These are phyloP conservation scores for Heloderma charlesbogerti DNA, from an alignment of 2,113 vertebrate species.

Conservation along the genomic window DNA sequence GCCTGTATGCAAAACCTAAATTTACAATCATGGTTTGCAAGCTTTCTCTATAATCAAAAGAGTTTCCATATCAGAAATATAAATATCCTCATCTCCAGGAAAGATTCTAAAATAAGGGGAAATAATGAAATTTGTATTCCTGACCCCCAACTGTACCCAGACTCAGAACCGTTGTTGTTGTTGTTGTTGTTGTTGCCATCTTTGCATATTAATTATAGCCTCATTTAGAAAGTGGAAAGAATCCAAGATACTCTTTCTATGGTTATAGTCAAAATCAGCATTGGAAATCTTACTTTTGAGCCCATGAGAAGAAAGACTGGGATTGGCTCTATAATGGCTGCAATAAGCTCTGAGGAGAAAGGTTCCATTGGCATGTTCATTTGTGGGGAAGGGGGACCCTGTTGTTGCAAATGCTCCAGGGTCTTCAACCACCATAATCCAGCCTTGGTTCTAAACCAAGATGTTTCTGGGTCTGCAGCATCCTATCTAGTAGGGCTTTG, in stretches of 20 bases:
- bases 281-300: not conserved
- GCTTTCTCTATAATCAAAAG: not conserved
- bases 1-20: not conserved
- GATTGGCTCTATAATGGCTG: not conserved
- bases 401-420: not conserved
- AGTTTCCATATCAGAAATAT: not conserved
- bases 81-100: not conserved
- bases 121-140: not conserved
- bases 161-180: not conserved
- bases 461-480: not conserved
- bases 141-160: not conserved
- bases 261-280: not conserved
- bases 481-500: not conserved
- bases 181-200: not conserved
- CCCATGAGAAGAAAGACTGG: not conserved
- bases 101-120: not conserved
- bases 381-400: not conserved
- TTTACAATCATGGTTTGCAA: not conserved
- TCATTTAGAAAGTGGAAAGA: not conserved
- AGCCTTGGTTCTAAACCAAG: not conserved
- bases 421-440: not conserved
- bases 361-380: not conserved
- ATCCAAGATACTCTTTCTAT: not conserved
- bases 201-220: slow-evolving; percentile 14
- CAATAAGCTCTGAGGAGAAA: not conserved